A percentile compares a stretch with the other conserved stretches of the same genome.
Evolutionary conservation across 1,140 invertebrate species (phyloP).

Genomic region (Lordiphosa stackelbergi): DNA sequence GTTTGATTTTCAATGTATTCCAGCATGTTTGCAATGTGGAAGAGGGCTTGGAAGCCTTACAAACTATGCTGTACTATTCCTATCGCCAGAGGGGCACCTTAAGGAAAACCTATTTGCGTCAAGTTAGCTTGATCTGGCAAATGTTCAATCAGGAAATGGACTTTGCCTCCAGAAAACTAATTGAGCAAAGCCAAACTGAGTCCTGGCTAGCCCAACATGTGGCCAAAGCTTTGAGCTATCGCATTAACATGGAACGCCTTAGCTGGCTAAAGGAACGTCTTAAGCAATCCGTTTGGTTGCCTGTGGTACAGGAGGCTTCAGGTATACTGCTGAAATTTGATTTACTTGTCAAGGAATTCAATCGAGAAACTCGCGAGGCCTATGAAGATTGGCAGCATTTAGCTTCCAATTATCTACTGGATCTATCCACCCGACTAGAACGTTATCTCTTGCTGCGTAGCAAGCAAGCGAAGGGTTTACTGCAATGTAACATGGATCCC

Average conservation of each 20-base stretch:
- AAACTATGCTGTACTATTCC: constrained; percentile 84
- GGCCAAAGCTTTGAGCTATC: constrained; percentile 77
- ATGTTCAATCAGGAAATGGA: constrained; percentile 89
- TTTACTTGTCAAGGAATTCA: constrained; percentile 45
- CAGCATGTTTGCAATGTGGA: constrained; percentile 84
- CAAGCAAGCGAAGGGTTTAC: constrained; percentile 80
- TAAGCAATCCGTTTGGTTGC: constrained; percentile 55
- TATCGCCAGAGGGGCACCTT: constrained; percentile 80
- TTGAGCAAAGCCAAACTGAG: constrained; percentile 79
- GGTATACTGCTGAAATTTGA: constrained; percentile 52
- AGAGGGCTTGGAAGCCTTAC: constrained; percentile 84
- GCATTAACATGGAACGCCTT: constrained; percentile 61
- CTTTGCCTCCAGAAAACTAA: constrained; percentile 83
- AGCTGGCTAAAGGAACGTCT: constrained; percentile 50
- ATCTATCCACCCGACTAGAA: constrained; percentile 81
- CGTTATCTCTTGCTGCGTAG: constrained; percentile 85
- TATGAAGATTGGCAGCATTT: constrained; percentile 81
- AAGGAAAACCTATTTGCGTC: constrained; percentile 81
- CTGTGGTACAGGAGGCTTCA: constrained; percentile 43
- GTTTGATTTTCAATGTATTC: constrained; percentile 83
- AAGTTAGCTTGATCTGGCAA: constrained; percentile 82
- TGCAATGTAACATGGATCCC: constrained; percentile 88
- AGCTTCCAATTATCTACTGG: constrained; percentile 76
- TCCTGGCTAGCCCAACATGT: constrained; percentile 83
- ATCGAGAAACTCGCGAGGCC: constrained; percentile 47